Conservation (phyloP, 2,113 vertebrate species). For the Microcebus ravelobensis region DNA sequence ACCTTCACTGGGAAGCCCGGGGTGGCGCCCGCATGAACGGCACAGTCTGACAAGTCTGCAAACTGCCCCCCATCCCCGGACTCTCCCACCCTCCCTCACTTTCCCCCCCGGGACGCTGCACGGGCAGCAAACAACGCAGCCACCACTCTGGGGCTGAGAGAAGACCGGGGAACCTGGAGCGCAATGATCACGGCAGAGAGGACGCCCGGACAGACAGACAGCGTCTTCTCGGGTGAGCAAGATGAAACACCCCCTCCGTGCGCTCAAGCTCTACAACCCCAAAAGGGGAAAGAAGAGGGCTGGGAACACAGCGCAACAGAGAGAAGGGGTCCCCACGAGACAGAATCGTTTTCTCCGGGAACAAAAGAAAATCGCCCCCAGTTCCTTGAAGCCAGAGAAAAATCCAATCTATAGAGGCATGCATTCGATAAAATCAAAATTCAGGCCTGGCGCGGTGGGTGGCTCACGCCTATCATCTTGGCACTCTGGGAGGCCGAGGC, state of each 20-base stretch:
- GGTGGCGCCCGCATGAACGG: too few species aligned
- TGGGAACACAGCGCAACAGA: background rate
- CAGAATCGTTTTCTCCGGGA: background rate
- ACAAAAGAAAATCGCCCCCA: background rate
- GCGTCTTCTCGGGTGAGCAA: background rate
- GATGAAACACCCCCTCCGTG: accelerated
- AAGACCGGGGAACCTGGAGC: background rate
- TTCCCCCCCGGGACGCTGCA: background rate
- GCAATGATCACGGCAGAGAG: background rate
- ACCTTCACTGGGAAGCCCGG: background rate
- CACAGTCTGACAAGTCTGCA: background rate
- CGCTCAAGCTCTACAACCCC: background rate
- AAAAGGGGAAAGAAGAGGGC: background rate
- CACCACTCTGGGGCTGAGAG: background rate
- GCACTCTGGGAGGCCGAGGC: too few species aligned
- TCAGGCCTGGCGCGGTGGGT: background rate
- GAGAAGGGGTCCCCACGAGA: background rate
- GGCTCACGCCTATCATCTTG: too few species aligned
- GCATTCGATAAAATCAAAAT: slow-evolving; percentile 1
- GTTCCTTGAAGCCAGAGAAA: background rate
- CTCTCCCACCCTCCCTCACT: background rate
- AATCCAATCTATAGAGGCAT: background rate
- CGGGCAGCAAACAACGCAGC: background rate
- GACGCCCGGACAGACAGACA: background rate
- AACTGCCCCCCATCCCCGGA: too few species aligned